These are phyloP conservation scores for Harpagoxenus sublaevis DNA, from an alignment of 2,888 invertebrate species.

Conservation along the genomic window DNA sequence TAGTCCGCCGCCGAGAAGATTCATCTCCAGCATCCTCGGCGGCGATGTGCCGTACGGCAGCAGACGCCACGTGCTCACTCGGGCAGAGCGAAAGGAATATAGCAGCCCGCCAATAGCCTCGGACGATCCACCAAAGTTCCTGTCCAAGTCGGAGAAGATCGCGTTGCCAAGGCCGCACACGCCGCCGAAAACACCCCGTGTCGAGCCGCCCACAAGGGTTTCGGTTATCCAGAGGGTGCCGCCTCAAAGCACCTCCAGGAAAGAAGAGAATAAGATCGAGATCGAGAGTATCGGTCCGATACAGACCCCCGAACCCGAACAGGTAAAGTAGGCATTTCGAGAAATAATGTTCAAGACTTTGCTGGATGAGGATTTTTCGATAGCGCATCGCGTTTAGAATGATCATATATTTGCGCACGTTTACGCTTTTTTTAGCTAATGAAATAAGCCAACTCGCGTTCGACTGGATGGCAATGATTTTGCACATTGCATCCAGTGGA, in stretches of 20 bases:
- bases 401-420: not conserved
- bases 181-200: slow-evolving; percentile 88
- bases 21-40: slow-evolving; percentile 93
- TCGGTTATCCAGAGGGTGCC: slow-evolving; percentile 95
- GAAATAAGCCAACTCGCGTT: not conserved
- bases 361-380: not conserved
- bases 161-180: slow-evolving; percentile 86
- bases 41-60: slow-evolving; percentile 94
- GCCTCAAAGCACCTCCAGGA: slow-evolving; percentile 78
- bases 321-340: slow-evolving; percentile 71
- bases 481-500: not conserved
- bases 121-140: slow-evolving; percentile 89
- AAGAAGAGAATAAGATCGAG: slow-evolving; percentile 80
- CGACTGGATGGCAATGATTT: not conserved
- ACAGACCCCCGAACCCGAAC: slow-evolving; percentile 85
- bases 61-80: slow-evolving; percentile 92
- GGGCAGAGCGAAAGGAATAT: slow-evolving; percentile 94
- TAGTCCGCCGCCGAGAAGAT: slow-evolving; percentile 87
- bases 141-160: slow-evolving; percentile 86
- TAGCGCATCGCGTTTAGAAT: not conserved
- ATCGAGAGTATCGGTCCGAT: slow-evolving; percentile 61
- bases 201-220: slow-evolving; percentile 90
- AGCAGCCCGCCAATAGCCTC: slow-evolving; percentile 86
- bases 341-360: not conserved
- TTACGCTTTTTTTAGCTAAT: not conserved